Evolutionary conservation across 2,888 invertebrate genomes (phyloP).

Genomic region (Steinernema scapterisci): DNA sequence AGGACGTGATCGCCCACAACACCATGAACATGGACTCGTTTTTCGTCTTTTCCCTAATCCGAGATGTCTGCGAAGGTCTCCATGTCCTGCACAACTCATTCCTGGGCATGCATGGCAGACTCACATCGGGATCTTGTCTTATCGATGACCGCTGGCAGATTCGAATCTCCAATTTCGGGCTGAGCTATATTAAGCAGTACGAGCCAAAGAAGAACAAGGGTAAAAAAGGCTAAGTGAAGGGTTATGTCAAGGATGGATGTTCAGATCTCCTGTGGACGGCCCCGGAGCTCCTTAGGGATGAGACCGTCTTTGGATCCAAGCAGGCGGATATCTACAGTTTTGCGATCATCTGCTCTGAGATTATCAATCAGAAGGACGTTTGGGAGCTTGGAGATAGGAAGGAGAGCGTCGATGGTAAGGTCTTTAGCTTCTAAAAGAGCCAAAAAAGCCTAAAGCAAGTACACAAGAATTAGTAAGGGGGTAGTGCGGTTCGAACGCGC

Average conservation of each 20-base stretch:
- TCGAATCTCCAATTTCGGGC: conserved; percentile 37
- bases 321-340: conserved; percentile 41
- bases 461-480: no score
- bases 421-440: background rate
- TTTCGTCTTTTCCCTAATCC: conserved; percentile 52
- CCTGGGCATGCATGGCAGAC: conserved; percentile 48
- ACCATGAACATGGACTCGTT: conserved; percentile 55
- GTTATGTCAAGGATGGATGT: background rate
- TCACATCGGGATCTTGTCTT: conserved; percentile 53
- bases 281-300: conserved; percentile 39
- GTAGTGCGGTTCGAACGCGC: no score
- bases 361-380: conserved; percentile 14
- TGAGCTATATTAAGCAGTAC: conserved; percentile 1
- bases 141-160: conserved; percentile 59
- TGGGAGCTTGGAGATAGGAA: conserved; percentile 21
- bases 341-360: conserved; percentile 10
- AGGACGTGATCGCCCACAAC: conserved; percentile 52
- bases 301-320: conserved; percentile 12
- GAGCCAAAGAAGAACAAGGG: conserved; percentile 19
- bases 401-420: conserved; percentile 19
- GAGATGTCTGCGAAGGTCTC: conserved; percentile 52
- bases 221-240: background rate
- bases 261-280: conserved; percentile 44
- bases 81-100: conserved; percentile 50
- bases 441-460: no score